Base-by-base conservation (phyloP, 2,113 vertebrate genomes). In the Cottus gobio region DNA sequence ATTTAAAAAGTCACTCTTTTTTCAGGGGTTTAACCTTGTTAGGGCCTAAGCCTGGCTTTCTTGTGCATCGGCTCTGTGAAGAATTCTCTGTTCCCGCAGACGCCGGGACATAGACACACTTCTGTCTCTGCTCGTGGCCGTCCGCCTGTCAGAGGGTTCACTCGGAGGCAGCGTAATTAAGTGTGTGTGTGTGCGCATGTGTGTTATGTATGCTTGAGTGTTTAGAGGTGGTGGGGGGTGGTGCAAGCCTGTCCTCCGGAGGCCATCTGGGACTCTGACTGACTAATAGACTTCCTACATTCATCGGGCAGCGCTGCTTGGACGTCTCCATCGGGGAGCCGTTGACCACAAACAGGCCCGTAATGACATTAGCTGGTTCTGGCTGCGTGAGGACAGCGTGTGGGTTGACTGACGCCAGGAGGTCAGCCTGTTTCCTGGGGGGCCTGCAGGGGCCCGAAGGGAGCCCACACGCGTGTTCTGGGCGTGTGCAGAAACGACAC, bases 1-100 rank as follows among this genome's bases (percentile, higher is more conserved):
- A 98, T 98, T 98, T 97, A 93, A 96, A 97, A 97, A 98, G 97
- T 99, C 96, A 96, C 96, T 96, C 90, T 97, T 97, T 97, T 93
- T 93, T 85, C 95, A 94, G 94, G 95, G 96, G 95, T 96, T 98
- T 99, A 99, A 99, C 97, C 97, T 97, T 97, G 97, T 99, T 99
- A 99, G 95, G 92, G 95, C 96, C 85, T 96, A 96, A 97, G 97
- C 96, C 96, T 97, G 96, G 96, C 95, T 97, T 97, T 97, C 95
- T 96, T 96, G 95, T 91, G 94, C 95, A 57, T 69, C 90, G 87
- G 90, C 85, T 93, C 90, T 95, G 92, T 92, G 93, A 95, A 90
- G 93, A 94, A 93, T 93, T 93, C 92, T 94, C 94, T 95, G 94
- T 95, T 91, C 87, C 89, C 89, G 91, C 89, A 92, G 92, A 90